Evolutionary conservation across 2,797 vertebrate genomes (phyloP), one percentile per base, ranked within the genome.

Genomic region (Manis javanica): DNA sequence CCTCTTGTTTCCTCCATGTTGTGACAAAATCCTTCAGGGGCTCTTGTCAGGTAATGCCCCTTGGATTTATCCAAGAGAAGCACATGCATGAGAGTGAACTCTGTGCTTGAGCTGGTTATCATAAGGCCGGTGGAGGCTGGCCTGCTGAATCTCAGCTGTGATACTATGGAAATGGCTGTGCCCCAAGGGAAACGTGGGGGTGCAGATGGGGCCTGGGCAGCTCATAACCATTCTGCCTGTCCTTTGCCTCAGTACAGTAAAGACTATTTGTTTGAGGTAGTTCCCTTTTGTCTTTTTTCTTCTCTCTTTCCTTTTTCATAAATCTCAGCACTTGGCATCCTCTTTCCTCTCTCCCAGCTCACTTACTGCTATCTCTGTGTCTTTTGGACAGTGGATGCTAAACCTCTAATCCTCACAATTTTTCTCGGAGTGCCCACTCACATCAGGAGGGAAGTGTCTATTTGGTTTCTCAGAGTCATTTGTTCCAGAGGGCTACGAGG

Each of bases 381-480:
- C 59, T 49, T 91, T 49, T 31, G 63, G 51, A 91, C 49, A 55
- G 39, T 84, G 53, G 4, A n/a, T 21, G 61, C 71, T 93, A 81
- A 87, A 34, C 89, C 87, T 94, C 87, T 82, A 55, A 95, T 91
- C 68, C 72, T 59, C 9, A 77, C 14, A n/a, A 61, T 51, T 95
- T 92, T 81, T 86, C 78, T 95, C 61, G 31, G n/a, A 96, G 53
- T 26, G 12, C 18, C 42, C 49, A 5, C 77, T 96, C 69, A 61
- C 39, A 90, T 71, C 21, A n/a, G 94, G 69, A 96, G 95, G 90
- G 74, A 75, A 39, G 18, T 3, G 4, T 69, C 90, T 59, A 3
- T 57, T 71, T 85, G 77, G 86, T 81, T 91, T 95, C 87, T 89
- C 77, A 92, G 24, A 87, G 59, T 59, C 88, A 5, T 96, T 96